These are phyloP conservation scores for Araneus ventricosus DNA, from an alignment of 1,140 invertebrate genomes.

Conservation along the genomic window DNA sequence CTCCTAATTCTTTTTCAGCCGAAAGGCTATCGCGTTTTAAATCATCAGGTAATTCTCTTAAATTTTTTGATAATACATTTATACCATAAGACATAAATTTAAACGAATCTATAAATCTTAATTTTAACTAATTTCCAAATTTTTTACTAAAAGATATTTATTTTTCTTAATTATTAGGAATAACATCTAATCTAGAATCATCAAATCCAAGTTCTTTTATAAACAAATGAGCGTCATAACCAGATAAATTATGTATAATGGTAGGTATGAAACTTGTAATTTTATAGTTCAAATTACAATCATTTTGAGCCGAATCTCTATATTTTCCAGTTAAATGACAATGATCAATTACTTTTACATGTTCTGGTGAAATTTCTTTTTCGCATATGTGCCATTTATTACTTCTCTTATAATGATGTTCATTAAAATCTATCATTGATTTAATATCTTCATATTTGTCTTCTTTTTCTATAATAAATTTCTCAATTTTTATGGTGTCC, in stretches of 20 bases:
- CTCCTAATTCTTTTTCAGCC: too few relatives aligned
- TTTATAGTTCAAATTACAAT: neutral
- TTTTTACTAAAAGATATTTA: neutral
- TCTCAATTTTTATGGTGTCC: neutral
- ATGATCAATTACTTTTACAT: neutral
- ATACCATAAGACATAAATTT: neutral
- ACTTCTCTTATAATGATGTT: neutral
- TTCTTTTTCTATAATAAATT: neutral
- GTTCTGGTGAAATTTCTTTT: neutral
- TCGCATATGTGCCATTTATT: neutral
- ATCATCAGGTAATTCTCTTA: neutral
- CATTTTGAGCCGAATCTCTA: neutral
- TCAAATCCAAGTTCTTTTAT: neutral
- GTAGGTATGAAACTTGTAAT: neutral
- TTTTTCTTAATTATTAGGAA: neutral
- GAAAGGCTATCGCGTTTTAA: too few relatives aligned
- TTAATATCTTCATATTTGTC: neutral
- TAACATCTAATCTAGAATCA: neutral
- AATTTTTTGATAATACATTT: neutral
- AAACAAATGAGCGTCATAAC: neutral
- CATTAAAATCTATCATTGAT: neutral
- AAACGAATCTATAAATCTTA: neutral
- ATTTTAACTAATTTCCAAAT: neutral
- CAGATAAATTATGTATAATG: neutral
- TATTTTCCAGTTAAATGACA: neutral